Percentiles rank a stretch among this genome's conserved stretches.
Evolutionary conservation across 2,888 invertebrate genomes (phyloP).

Genomic region (Hypercompe scribonia): DNA sequence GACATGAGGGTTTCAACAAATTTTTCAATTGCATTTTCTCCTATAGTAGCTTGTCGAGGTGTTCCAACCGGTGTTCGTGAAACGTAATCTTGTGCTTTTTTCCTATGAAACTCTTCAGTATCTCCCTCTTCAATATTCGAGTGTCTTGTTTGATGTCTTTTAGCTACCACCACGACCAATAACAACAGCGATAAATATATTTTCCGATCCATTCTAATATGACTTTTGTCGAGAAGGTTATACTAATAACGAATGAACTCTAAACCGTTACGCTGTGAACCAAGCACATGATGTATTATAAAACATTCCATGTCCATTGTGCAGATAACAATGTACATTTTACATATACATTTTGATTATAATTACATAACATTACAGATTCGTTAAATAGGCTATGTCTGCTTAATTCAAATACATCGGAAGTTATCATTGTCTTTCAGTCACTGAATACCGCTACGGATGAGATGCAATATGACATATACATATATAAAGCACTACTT

Average conservation of each 20-base stretch:
- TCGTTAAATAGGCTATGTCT: slow-evolving; percentile 19
- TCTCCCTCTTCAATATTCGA: not conserved
- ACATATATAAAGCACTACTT: not conserved
- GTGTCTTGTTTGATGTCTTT: not conserved
- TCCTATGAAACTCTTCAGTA: not conserved
- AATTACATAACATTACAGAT: slow-evolving; percentile 30
- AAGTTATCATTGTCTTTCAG: slow-evolving; percentile 25
- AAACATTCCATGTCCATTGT: slow-evolving; percentile 49
- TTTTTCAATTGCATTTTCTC: slow-evolving; percentile 72
- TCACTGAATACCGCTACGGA: not conserved
- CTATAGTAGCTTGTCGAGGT: slow-evolving; percentile 44
- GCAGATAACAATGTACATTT: slow-evolving; percentile 48
- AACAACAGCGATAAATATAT: slow-evolving; percentile 13
- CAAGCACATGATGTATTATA: slow-evolving; percentile 15
- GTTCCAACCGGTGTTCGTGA: slow-evolving; percentile 23
- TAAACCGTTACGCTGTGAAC: slow-evolving; percentile 3
- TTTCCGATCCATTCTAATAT: slow-evolving; percentile 15
- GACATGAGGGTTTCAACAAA: slow-evolving; percentile 76
- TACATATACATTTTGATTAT: slow-evolving; percentile 16
- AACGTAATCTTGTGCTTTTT: slow-evolving; percentile 15
- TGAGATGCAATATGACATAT: not conserved
- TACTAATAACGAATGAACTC: slow-evolving; percentile 11
- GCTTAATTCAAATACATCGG: not conserved
- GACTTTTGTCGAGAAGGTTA: slow-evolving; percentile 1
- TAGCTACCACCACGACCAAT: slow-evolving; percentile 6